These are phyloP conservation scores for Mythimna vitellina DNA, from an alignment of 2,888 invertebrate genomes.

Conservation along the genomic window DNA sequence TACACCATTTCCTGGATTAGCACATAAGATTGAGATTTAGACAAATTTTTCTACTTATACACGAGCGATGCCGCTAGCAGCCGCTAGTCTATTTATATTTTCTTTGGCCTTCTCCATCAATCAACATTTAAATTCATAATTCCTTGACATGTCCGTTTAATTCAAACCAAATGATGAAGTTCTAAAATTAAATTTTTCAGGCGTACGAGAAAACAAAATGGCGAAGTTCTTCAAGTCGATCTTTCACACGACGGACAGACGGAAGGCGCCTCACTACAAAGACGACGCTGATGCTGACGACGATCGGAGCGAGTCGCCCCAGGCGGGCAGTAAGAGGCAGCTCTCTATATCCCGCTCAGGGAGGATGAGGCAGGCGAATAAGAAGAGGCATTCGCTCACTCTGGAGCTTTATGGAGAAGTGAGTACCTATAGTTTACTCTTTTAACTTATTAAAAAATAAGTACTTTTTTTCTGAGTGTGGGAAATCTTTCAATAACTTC, in stretches of 20 bases:
- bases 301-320: constrained; percentile 73
- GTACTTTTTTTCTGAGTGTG: no score
- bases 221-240: constrained; percentile 86
- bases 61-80: no score
- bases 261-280: constrained; percentile 64
- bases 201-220: constrained; percentile 68
- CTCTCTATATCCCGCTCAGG: constrained; percentile 91
- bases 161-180: not conserved
- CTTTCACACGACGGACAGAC: constrained; percentile 79
- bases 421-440: constrained; percentile 51
- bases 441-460: no score
- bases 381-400: constrained; percentile 88
- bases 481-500: no score
- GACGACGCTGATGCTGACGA: constrained; percentile 71
- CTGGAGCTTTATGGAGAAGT: constrained; percentile 89
- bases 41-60: no score
- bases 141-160: not conserved
- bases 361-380: constrained; percentile 89
- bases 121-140: not conserved
- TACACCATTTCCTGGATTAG: no score
- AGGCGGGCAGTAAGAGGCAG: constrained; percentile 79
- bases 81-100: not conserved
- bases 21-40: no score
- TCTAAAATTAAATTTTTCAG: constrained; percentile 30
- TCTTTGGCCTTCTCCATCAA: not conserved